Conservation (phyloP, 2,797 vertebrate species). For the Sebastolobus alascanus region DNA sequence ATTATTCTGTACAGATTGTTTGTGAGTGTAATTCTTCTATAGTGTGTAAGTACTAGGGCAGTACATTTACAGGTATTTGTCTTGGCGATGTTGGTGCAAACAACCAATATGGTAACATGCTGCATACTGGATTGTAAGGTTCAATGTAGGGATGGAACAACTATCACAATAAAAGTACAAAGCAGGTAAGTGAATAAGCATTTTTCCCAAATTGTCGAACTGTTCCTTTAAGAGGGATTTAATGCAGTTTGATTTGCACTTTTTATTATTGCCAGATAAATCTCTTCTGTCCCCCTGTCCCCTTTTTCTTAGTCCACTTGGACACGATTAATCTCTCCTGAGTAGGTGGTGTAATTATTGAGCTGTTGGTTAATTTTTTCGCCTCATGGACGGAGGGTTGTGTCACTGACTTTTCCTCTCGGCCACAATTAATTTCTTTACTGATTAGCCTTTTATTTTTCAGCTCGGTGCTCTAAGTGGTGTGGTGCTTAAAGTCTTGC, state of each 20-base stretch:
- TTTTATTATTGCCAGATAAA: neutral
- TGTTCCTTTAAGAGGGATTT: neutral
- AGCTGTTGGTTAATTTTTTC: constrained; percentile 4
- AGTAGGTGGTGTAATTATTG: constrained; percentile 7
- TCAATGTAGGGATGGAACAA: neutral
- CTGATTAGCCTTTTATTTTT: neutral
- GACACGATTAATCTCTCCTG: neutral
- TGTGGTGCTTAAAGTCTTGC: neutral
- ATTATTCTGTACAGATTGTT: neutral
- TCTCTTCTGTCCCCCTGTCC: neutral
- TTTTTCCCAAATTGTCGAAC: neutral
- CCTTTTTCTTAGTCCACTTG: constrained; percentile 1
- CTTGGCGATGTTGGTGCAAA: neutral
- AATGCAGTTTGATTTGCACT: neutral
- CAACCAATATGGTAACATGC: neutral
- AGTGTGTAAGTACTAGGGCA: too few relatives aligned
- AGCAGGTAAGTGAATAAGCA: neutral
- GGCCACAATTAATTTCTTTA: neutral
- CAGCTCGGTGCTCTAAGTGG: neutral
- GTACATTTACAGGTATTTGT: neutral
- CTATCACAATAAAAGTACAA: neutral
- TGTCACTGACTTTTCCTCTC: constrained; percentile 10
- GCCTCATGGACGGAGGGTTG: constrained; percentile 1
- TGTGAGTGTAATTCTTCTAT: neutral
- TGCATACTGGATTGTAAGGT: neutral